Evolutionary conservation across 2,888 invertebrate species (phyloP), one percentile per base, ranked within the genome.

Genomic region (Ptychoptera contaminata): DNA sequence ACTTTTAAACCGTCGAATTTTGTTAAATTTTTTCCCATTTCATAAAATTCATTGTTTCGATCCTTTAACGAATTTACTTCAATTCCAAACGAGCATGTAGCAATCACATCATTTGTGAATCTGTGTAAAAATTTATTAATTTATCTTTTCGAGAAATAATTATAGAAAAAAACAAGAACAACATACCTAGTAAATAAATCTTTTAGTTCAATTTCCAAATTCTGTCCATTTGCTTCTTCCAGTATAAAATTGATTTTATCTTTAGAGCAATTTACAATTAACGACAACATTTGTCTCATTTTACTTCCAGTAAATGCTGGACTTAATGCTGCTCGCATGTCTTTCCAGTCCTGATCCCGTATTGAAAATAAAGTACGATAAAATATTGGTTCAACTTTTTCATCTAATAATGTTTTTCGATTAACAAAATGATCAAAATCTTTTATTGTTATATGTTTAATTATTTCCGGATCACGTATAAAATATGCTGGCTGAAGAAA

Each of bases 11-110:
- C 34, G 1, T 32, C 52, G 37, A 67, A 63, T 9, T 58, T 56
- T 1, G 67, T 61, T 2, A 61, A 56, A 40, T 58, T 55, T 54
- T 67, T 68, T 44, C 67, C 70, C 61, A 60, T 69, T 39, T 51
- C 49, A 52, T 63, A 74, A 50, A 76, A 72, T 36, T 68, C 56
- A 42, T 72, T 69, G 14, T 72, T 52, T 8, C 57, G 53, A 2
- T 75, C 64, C 4, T 58, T 57, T 37, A 71, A 59, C 0, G 76
- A 73, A 52, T 72, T 62, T 12, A 69, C 66, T 7, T 53, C 45
- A 0, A 58, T 41, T 1, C 57, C 43, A 46, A 58, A 46, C 53
- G 48, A 54, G 11, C 62, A 58, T 0, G 65, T 60, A 0, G 68
- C 68, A 8, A 69, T 67, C 0, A 63, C 63, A 51, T 69, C 69